Conservation (phyloP, 2,113 vertebrate genomes). For the Aramus guarauna region DNA sequence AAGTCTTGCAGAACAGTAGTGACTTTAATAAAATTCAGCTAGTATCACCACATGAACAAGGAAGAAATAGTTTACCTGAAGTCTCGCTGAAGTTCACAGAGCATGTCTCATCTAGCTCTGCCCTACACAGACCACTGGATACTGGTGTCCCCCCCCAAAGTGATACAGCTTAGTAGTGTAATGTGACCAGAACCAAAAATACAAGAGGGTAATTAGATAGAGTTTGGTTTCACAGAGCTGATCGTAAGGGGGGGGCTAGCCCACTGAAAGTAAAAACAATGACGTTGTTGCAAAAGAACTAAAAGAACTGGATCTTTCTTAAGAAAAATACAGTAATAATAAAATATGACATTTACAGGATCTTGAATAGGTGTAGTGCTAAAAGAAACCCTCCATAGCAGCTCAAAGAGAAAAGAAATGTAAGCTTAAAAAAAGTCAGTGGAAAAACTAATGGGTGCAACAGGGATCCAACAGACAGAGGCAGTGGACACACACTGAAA, state of each 20-base stretch:
- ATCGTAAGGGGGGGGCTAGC: accelerated
- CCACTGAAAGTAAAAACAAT: not conserved
- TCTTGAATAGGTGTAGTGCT: not conserved
- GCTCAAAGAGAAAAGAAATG: not conserved
- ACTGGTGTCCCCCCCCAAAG: not conserved
- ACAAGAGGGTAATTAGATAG: not conserved
- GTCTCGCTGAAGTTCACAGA: not conserved
- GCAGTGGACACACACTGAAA: not conserved
- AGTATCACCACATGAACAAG: not conserved
- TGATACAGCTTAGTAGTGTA: not conserved
- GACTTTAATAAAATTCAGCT: not conserved
- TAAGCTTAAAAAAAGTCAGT: not conserved
- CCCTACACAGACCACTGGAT: not conserved
- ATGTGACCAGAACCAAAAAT: not conserved
- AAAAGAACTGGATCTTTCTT: not conserved
- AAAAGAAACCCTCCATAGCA: not conserved
- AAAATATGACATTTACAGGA: not conserved
- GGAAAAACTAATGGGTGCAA: not conserved
- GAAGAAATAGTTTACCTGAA: not conserved
- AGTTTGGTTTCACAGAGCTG: not conserved
- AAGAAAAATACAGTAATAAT: not conserved
- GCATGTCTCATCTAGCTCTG: not conserved
- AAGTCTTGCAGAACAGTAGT: not conserved
- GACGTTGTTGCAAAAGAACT: not conserved
- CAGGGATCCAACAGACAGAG: not conserved